Conservation (phyloP, 2,113 vertebrate genomes). For the Promerops cafer region DNA sequence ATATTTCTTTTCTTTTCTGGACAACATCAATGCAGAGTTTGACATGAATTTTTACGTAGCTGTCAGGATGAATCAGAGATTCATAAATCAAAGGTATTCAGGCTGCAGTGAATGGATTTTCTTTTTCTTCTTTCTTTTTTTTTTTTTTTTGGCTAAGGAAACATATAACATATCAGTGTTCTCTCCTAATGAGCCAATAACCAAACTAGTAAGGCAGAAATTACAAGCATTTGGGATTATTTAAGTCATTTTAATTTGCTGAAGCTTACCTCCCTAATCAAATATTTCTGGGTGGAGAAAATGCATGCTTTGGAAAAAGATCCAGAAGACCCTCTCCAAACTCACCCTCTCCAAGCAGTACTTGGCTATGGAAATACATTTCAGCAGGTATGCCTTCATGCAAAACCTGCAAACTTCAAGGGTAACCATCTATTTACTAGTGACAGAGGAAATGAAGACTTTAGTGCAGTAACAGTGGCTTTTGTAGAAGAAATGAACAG, state of each 20-base stretch:
- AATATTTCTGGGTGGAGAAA: not conserved
- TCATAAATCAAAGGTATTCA: conserved; percentile 34
- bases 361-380: not conserved
- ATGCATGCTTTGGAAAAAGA: not conserved
- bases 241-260: not conserved
- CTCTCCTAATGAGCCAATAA: not conserved
- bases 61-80: conserved; percentile 45
- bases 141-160: not conserved
- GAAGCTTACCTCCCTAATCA: not conserved
- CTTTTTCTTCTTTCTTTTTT: not conserved
- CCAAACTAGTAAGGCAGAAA: not conserved
- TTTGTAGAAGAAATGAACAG: not conserved
- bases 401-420: not conserved
- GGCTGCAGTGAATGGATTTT: not conserved
- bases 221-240: not conserved
- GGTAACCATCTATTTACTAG: not conserved
- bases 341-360: not conserved
- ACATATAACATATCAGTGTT: not conserved
- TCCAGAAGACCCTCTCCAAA: not conserved
- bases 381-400: not conserved
- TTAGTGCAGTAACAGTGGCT: not conserved
- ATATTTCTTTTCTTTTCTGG: conserved; percentile 12
- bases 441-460: not conserved
- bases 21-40: conserved; percentile 22
- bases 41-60: conserved; percentile 42